phyloP scores from a whole-genome alignment of 2,888 invertebrate genomes.

The Caenorhabditis uteleia region DNA sequence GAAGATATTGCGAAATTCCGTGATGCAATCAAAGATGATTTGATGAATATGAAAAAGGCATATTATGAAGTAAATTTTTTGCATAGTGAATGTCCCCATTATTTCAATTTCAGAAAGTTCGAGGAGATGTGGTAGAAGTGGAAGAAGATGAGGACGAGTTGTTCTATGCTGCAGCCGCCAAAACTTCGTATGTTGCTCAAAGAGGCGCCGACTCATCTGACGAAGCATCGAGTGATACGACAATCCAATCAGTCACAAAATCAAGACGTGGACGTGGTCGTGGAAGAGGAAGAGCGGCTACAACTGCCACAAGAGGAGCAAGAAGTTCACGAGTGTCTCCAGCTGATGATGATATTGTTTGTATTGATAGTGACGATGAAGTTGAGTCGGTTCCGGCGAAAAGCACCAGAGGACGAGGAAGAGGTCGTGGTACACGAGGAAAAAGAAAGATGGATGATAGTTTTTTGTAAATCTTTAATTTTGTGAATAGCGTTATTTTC shows the following conservation, averaged over 20 bases:
- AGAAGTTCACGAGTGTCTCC: no score
- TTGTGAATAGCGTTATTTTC: no score
- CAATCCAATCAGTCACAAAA: background rate
- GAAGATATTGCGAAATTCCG: conserved; percentile 11
- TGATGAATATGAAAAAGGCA: conserved; percentile 16
- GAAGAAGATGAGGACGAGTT: conserved; percentile 7
- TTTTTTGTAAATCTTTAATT: background rate
- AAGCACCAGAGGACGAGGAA: background rate
- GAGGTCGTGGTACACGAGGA: background rate
- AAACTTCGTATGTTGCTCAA: background rate
- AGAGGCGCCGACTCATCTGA: background rate
- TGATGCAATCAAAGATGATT: conserved; percentile 20
- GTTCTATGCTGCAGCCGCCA: background rate
- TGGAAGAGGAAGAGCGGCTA: background rate
- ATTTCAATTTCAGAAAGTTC: conserved; percentile 6
- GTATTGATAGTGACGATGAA: no score
- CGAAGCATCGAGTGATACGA: background rate
- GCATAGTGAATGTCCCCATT: background rate
- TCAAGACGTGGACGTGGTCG: conserved; percentile 1
- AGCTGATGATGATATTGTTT: no score
- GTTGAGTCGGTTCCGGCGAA: conserved; percentile 5
- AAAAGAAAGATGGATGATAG: background rate
- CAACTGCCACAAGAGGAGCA: background rate
- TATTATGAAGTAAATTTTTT: conserved; percentile 26
- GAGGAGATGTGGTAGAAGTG: background rate